Evolutionary conservation across 2,113 vertebrate genomes (phyloP), one percentile per base, ranked within the genome.

Genomic region (Tachycineta bicolor): DNA sequence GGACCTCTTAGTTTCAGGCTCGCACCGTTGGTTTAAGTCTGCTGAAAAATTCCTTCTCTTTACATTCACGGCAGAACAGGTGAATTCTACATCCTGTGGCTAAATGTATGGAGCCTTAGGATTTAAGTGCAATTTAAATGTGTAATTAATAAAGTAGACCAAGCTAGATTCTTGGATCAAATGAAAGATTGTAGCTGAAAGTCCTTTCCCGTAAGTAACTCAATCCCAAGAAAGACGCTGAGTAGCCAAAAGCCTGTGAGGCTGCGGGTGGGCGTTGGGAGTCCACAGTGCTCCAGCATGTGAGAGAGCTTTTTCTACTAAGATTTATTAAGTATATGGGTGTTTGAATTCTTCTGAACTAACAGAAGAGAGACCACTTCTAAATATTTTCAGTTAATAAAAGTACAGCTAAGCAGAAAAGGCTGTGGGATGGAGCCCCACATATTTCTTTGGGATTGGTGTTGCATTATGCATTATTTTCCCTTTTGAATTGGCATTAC

Each of bases 371-470:
- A 92, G 70, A 80, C 49, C 67, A 29, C 52, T 81, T 85, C 80
- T 93, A 49, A 96, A 74, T 88, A 78, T 93, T 69, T 96, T 94
- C 89, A 90, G 53, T 50, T 94, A 95, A 82, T 89, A 79, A 86
- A 95, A 94, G 41, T 47, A 7, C 29, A 74, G 69, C 75, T 87
- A 86, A 80, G 91, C 87, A 77, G 81, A 91, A 87, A 96, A 92
- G 94, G 39, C 89, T 95, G 96, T 95, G 50, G 65, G 33, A 89
- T 50, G 86, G 93, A 96, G 92, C 84, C 74, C 28, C 96, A 64
- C 55, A 25, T 76, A 89, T 56, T 76, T 87, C 64, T 96, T 95
- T 95, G 94, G 83, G 95, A 21, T 85, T 86, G 56, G 76, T 31
- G 9, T 91, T 96, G 87, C 84, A 23, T 89, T 94, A 85, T 82